Conservation (phyloP, 2,797 vertebrate genomes). For the Epinephelus awoara region DNA sequence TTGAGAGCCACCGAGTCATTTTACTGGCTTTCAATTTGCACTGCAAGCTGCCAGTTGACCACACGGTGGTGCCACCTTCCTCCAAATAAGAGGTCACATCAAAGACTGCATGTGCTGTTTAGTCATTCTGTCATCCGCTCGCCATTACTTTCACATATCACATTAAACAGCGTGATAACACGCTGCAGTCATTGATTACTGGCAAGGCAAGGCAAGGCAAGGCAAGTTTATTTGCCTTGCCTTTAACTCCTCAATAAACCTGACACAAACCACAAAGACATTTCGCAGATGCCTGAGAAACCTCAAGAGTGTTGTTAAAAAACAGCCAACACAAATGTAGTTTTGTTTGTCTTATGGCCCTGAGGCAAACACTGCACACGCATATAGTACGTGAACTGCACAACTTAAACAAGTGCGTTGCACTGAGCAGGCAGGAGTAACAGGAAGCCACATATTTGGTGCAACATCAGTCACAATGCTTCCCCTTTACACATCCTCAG, state of each 20-base stretch:
- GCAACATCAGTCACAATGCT: slow-evolving; percentile 38
- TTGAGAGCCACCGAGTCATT: background rate
- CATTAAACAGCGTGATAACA: background rate
- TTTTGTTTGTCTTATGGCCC: background rate
- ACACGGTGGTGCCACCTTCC: slow-evolving; percentile 60
- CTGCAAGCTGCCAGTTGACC: background rate
- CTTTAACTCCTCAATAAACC: too few species aligned
- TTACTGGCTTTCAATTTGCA: background rate
- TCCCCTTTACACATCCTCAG: slow-evolving; percentile 32
- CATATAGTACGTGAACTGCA: background rate
- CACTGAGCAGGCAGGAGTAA: slow-evolving; percentile 13
- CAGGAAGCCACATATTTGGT: slow-evolving; percentile 70
- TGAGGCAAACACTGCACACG: background rate
- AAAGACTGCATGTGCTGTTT: background rate
- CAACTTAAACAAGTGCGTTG: background rate
- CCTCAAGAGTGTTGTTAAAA: background rate
- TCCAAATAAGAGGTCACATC: background rate
- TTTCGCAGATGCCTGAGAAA: background rate
- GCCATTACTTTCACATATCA: background rate
- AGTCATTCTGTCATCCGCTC: too few species aligned
- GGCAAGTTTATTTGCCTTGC: too few species aligned
- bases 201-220: too few species aligned
- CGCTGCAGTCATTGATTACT: background rate
- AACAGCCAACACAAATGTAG: background rate
- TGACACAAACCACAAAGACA: background rate